phyloP scores from a whole-genome alignment of 2,113 vertebrate species.

The Eurypyga helias region DNA sequence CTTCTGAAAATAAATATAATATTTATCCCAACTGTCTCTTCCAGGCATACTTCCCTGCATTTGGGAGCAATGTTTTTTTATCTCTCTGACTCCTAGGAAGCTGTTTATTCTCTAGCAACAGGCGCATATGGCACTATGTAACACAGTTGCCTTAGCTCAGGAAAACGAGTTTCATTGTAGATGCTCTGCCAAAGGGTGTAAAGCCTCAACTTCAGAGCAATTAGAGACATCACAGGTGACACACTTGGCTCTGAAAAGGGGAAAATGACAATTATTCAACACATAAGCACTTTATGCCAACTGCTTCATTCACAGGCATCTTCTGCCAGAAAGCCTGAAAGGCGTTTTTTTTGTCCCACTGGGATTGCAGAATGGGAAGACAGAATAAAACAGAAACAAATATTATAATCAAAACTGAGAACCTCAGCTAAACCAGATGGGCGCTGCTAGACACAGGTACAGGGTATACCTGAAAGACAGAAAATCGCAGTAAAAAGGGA shows the following conservation, averaged over 20 bases:
- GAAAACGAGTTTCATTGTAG: background rate
- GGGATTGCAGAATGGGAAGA: background rate
- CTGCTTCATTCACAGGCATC: background rate
- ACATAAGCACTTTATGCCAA: background rate
- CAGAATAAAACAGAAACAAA: background rate
- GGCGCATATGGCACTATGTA: background rate
- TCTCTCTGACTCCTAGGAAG: background rate
- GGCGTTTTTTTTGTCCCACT: background rate
- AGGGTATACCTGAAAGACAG: background rate
- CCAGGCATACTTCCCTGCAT: background rate
- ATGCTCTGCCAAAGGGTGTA: background rate
- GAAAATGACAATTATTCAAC: background rate
- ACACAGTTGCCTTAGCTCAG: background rate
- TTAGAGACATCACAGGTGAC: constrained; percentile 8
- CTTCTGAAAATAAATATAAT: background rate
- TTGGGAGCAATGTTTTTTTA: background rate
- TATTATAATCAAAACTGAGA: background rate
- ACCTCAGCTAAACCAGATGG: background rate
- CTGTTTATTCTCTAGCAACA: background rate
- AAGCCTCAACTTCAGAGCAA: background rate
- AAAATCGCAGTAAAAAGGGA: background rate
- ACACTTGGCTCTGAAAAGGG: background rate
- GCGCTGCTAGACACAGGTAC: background rate
- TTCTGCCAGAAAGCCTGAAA: background rate
- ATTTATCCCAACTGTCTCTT: background rate